A percentile compares a stretch with the other conserved stretches of the same genome.
Evolutionary conservation across 2,113 vertebrate genomes (phyloP).

Genomic region (Azemiops feae): DNA sequence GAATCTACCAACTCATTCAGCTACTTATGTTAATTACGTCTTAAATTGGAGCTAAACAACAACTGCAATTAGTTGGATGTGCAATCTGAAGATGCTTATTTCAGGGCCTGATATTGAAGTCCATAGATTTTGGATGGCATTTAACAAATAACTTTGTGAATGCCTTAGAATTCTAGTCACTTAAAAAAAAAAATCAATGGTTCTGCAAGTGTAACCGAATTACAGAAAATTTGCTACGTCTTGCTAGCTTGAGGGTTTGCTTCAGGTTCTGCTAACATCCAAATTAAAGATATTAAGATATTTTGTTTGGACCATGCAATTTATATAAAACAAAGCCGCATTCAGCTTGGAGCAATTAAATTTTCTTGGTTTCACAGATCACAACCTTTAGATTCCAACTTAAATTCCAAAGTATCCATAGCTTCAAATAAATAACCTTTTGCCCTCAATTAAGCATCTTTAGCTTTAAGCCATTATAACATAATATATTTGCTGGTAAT

Average conservation of each 20-base stretch:
- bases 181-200: conserved; percentile 13
- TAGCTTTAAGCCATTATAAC: conserved; percentile 45
- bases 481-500: background rate
- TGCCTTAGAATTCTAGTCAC: background rate
- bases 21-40: background rate
- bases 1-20: background rate
- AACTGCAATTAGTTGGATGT: background rate
- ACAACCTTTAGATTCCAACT: conserved; percentile 19
- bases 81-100: background rate
- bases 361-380: conserved; percentile 14
- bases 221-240: background rate
- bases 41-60: background rate
- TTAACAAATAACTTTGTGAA: background rate
- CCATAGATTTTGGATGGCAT: background rate
- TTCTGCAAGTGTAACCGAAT: background rate
- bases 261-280: conserved; percentile 14
- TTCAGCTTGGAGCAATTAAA: background rate
- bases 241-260: background rate
- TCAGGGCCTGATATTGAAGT: background rate
- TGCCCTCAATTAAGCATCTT: conserved; percentile 38
- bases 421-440: conserved; percentile 44
- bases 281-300: conserved; percentile 7
- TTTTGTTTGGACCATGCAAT: conserved; percentile 17
- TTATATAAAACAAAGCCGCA: background rate
- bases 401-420: conserved; percentile 36